Evolutionary conservation across 1,140 invertebrate genomes (phyloP).

Genomic region (Lysiphlebus fabarum): DNA sequence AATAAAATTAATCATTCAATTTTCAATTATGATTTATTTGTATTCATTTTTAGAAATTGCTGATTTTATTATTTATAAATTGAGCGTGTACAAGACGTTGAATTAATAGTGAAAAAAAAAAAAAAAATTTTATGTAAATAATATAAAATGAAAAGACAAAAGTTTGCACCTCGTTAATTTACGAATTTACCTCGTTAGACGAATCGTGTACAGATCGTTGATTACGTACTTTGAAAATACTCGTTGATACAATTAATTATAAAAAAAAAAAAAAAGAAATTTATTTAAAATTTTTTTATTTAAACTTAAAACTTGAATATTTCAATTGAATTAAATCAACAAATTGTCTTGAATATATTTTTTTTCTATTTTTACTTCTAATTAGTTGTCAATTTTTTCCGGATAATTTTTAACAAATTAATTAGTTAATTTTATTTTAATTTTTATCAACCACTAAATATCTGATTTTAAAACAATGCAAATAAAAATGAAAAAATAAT

Average conservation of each 20-base stretch:
- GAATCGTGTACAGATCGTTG: constrained; percentile 47
- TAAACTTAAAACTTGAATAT: constrained; percentile 28
- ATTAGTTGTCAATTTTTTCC: constrained; percentile 44
- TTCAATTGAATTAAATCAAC: constrained; percentile 41
- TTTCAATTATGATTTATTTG: too few species aligned
- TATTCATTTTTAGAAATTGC: too few species aligned
- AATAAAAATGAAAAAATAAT: too few species aligned
- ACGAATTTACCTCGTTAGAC: constrained; percentile 54
- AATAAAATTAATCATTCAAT: too few species aligned
- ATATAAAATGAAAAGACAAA: constrained; percentile 15
- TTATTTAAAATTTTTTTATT: neutral
- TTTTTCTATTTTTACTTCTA: constrained; percentile 27
- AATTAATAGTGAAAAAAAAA: constrained; percentile 8
- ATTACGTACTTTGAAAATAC: constrained; percentile 24
- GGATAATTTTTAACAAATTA: constrained; percentile 49
- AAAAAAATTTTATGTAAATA: constrained; percentile 9
- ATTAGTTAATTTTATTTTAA: constrained; percentile 17
- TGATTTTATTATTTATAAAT: constrained; percentile 1
- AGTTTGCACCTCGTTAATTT: constrained; percentile 42
- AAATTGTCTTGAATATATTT: neutral
- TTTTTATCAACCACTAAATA: too few species aligned
- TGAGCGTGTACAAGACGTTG: constrained; percentile 21
- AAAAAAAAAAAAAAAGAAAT: neutral
- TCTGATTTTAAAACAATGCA: too few species aligned
- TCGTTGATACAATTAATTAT: constrained; percentile 55